Evolutionary conservation across 2,113 vertebrate species (phyloP), one percentile per base, ranked within the genome.

Genomic region (Lathamus discolor): DNA sequence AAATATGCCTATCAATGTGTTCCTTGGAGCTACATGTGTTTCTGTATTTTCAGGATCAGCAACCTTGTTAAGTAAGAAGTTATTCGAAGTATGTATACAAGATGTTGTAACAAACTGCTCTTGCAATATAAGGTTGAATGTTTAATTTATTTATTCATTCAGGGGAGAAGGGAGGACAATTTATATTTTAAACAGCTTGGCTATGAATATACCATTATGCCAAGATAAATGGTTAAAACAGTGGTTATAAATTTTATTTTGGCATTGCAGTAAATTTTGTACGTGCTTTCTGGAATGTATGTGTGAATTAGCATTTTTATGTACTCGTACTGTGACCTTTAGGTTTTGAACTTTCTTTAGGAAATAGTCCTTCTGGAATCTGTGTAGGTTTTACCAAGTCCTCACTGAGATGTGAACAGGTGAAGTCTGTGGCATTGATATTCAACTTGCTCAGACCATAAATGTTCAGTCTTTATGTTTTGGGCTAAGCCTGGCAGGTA

Each of bases 21-120:
- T 94, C 80, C 92, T 78, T 48, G 79, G 79, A 95, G 93, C 85
- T 95, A 81, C 76, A 39, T 51, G 51, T 83, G 82, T 69, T 92
- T 74, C 79, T 94, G 41, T 88, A 77, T 81, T 92, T 95, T 93
- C 85, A 90, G 82, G 90, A 94, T 90, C 95, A 95, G 59, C 85
- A 88, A 63, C 55, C 80, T 94, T 86, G 63, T 96, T 96, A 92
- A 89, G 74, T 57, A 86, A 88, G 76, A 96, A 93, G 88, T 64
- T 86, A 83, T 28, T 17, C 39, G 39, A 88, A 80, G 72, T 52
- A 19, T 18, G 11, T 81, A 44, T 33, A 69, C 52, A 69, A 46
- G 64, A 31, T 55, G 28, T 35, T 93, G 59, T 62, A 88, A 41
- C 68, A 85, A 86, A 81, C 29, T 78, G 11, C 54, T 78, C 11